phyloP scores from a whole-genome alignment of 1,140 invertebrate genomes.

The Saccostrea cuccullata region DNA sequence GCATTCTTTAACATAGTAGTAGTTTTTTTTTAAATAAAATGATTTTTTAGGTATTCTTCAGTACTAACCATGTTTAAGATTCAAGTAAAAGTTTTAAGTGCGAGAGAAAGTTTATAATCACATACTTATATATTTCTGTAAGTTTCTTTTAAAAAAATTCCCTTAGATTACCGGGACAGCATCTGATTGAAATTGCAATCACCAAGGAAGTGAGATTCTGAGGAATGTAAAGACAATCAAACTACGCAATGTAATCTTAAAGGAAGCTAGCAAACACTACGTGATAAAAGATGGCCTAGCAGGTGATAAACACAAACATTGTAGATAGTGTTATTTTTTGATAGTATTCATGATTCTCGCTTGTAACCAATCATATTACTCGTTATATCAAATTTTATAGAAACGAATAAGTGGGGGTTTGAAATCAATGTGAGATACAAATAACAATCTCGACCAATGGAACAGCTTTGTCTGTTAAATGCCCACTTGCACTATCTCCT shows the following conservation, averaged over 20 bases:
- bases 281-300: not conserved
- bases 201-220: not conserved
- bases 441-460: not conserved
- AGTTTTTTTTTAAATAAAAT: not conserved
- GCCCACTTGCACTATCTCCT: not conserved
- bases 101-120: not conserved
- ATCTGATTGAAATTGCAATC: not conserved
- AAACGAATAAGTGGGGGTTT: too few species aligned
- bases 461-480: not conserved
- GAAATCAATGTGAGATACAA: not conserved
- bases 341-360: not conserved
- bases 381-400: not conserved
- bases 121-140: not conserved
- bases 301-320: not conserved
- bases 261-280: not conserved
- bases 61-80: slow-evolving; percentile 1
- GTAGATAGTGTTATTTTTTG: not conserved
- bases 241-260: slow-evolving; percentile 1
- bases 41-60: not conserved
- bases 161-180: not conserved
- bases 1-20: not conserved
- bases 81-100: not conserved
- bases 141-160: not conserved
- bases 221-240: slow-evolving; percentile 18
- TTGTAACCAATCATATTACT: not conserved